Conservation (phyloP, 1,140 invertebrate genomes). For the Pogonomyrmex barbatus region DNA sequence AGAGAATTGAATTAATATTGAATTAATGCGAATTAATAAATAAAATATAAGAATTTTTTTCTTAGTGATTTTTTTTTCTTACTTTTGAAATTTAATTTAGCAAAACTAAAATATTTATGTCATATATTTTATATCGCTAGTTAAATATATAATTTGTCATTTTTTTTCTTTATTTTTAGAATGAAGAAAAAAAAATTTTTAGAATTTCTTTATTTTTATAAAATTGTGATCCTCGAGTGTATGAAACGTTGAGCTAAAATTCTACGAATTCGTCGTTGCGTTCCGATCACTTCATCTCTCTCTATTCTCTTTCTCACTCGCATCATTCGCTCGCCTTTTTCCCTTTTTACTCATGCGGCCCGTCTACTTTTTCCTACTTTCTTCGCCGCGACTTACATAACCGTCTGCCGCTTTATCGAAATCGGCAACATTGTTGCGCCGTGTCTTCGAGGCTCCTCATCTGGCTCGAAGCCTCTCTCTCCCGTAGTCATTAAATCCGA, state of each 20-base stretch:
- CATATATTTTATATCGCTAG: no score
- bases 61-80: no score
- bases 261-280: constrained; percentile 17
- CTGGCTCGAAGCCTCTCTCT: background rate
- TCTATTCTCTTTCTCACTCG: background rate
- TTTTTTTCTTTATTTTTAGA: no score
- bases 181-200: background rate
- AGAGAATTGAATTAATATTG: background rate
- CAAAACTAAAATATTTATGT: no score
- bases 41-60: no score
- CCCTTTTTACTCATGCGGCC: constrained; percentile 18
- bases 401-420: constrained; percentile 21
- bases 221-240: background rate
- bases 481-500: constrained; percentile 19
- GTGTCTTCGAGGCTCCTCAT: background rate
- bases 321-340: constrained; percentile 26
- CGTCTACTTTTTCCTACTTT: constrained; percentile 58
- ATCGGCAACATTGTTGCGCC: constrained; percentile 17
- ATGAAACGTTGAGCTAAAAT: background rate
- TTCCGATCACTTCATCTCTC: constrained; percentile 22
- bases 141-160: no score
- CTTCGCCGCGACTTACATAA: constrained; percentile 49
- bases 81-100: no score
- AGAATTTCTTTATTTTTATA: background rate
- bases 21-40: no score